These are phyloP conservation scores for Podiceps cristatus DNA, from an alignment of 2,113 vertebrate species.

Conservation along the genomic window DNA sequence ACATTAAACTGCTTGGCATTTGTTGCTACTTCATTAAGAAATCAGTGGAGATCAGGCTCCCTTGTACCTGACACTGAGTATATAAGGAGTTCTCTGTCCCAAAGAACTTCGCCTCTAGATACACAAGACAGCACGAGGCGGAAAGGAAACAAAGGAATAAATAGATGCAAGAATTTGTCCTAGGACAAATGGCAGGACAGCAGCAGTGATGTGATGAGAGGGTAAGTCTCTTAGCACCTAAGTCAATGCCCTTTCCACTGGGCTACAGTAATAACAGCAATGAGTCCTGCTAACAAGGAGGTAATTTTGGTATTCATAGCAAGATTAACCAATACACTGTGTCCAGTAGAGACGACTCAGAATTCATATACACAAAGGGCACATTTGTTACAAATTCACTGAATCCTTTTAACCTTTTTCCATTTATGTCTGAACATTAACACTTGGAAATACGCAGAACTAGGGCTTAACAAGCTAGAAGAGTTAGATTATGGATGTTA, in stretches of 20 bases:
- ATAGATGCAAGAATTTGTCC: background rate
- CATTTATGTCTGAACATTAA: conserved; percentile 57
- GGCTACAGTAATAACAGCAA: conserved; percentile 7
- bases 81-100: background rate
- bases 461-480: conserved; percentile 20
- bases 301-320: conserved; percentile 62
- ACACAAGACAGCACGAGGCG: background rate
- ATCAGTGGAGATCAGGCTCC: background rate
- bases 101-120: background rate
- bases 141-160: background rate
- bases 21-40: background rate
- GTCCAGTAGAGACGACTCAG: background rate
- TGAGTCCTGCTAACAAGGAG: conserved; percentile 1
- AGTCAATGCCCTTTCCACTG: conserved; percentile 28
- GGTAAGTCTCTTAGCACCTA: background rate
- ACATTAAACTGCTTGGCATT: background rate
- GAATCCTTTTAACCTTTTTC: conserved; percentile 68
- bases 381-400: conserved; percentile 41
- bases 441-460: conserved; percentile 13
- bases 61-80: background rate
- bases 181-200: background rate
- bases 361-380: conserved; percentile 59
- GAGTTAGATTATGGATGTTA: conserved; percentile 38
- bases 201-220: background rate
- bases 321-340: conserved; percentile 32